Conservation (phyloP, 2,888 invertebrate genomes). For the Dryadula phaetusa region DNA sequence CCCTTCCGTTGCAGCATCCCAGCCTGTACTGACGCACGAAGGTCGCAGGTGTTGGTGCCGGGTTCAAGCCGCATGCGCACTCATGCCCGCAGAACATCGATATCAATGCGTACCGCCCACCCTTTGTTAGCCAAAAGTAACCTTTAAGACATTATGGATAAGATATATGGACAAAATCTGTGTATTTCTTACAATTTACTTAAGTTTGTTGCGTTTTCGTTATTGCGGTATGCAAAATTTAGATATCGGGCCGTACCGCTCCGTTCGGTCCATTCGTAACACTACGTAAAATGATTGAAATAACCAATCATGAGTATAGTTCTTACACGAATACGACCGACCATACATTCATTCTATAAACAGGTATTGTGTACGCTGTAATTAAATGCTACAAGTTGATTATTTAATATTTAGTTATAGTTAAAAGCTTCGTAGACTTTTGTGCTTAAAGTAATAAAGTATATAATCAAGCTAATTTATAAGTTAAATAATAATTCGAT, state of each 20-base stretch:
- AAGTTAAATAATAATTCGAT: neutral
- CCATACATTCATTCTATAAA: neutral
- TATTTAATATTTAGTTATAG: neutral
- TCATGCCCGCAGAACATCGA: conserved; percentile 50
- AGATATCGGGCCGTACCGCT: conserved; percentile 51
- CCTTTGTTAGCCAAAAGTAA: conserved; percentile 41
- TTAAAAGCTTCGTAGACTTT: neutral
- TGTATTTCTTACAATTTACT: conserved; percentile 2
- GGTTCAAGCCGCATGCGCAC: conserved; percentile 68
- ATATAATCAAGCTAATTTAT: neutral
- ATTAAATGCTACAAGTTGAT: neutral
- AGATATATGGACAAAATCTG: conserved; percentile 15
- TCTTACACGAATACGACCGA: neutral
- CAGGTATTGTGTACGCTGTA: neutral
- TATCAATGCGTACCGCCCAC: conserved; percentile 43
- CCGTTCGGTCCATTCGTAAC: conserved; percentile 47
- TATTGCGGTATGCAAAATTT: conserved; percentile 53
- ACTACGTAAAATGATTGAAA: conserved; percentile 24
- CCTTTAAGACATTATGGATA: conserved; percentile 45
- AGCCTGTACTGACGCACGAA: conserved; percentile 55
- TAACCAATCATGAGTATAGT: conserved; percentile 5
- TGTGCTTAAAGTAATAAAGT: neutral
- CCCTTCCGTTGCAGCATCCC: conserved; percentile 41
- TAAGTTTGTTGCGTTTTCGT: conserved; percentile 46
- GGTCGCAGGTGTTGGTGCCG: conserved; percentile 60